Conservation (phyloP, 2,888 invertebrate genomes). For the Papilio elwesi region DNA sequence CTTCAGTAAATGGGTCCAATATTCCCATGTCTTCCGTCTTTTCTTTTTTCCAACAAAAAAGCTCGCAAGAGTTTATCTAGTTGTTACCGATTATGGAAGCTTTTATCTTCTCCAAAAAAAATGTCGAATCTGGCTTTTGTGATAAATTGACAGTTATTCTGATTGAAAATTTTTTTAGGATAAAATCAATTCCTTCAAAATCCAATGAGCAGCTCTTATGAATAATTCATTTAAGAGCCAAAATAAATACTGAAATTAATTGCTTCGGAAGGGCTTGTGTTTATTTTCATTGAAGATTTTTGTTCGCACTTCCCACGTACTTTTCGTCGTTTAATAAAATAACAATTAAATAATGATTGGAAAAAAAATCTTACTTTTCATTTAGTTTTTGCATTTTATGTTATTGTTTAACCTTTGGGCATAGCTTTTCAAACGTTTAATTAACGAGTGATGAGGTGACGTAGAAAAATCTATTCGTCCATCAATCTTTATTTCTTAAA, state of each 20-base stretch:
- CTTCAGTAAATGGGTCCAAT: too few relatives aligned
- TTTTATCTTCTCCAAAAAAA: too few relatives aligned
- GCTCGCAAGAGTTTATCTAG: too few relatives aligned
- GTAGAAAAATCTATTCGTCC: too few relatives aligned
- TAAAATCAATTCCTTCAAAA: conserved; percentile 13
- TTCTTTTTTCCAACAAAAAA: too few relatives aligned
- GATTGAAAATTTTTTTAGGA: conserved; percentile 3
- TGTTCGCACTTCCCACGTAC: conserved; percentile 1
- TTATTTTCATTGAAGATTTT: conserved; percentile 25
- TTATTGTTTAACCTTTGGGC: too few relatives aligned
- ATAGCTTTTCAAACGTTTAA: too few relatives aligned
- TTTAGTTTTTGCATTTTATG: background rate
- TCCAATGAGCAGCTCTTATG: conserved; percentile 12
- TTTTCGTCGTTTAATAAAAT: conserved; percentile 4
- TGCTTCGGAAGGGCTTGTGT: conserved; percentile 23
- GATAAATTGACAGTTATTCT: background rate
- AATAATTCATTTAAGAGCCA: conserved; percentile 20
- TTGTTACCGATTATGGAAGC: too few relatives aligned
- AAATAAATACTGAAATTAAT: conserved; percentile 30
- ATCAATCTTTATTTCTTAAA: background rate
- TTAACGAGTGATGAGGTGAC: too few relatives aligned
- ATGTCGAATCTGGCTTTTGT: background rate
- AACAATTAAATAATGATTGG: background rate
- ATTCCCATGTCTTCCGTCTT: too few relatives aligned
- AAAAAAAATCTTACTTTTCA: background rate